Base-by-base conservation (phyloP, 2,797 vertebrate species). In the Enteromius unitaeniatus region DNA sequence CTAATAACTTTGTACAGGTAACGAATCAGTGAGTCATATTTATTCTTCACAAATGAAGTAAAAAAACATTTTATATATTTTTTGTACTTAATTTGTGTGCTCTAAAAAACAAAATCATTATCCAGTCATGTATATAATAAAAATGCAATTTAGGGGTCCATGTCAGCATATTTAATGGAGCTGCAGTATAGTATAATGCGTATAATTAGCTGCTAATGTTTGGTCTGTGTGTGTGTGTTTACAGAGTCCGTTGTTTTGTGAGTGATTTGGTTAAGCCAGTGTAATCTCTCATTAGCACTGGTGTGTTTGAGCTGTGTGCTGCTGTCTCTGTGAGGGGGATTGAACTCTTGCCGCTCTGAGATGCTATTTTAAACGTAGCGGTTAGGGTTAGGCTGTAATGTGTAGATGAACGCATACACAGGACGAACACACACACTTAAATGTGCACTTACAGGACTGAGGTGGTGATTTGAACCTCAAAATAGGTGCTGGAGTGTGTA, bases 241-340 rank as follows among this genome's bases (percentile, higher is more conserved):
- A 70, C 47, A 26, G 72, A 87, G 81, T 78, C 79, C 81, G 74
- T 77, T 78, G 80, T 85, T 89, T 85, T 82, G 82, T 86, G 88
- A 87, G 86, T 88, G 87, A 88, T 89, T 91, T 87, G 82, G 84
- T 91, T 88, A 84, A 92, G 90, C 88, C 89, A 84, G 58, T 78
- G 73, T 92, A 90, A 92, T 92, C 89, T 87, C 75, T 91, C 83
- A 90, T 92, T 92, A 91, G 82, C 86, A 76, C 81, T 82, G 80
- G 60, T 85, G 88, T 67, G 78, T 92, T 89, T 92, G 88, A 90
- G 86, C 85, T 84, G 70, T 76, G 34, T 28, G 67, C 55, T 69
- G 69, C 87, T 89, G 83, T 65, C 81, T 83, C 86, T 28, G 6
- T 55, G 78, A 88, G 89, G 86, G 88, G 90, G 89, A 88, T 84